These are phyloP conservation scores for Vireo griseus DNA, from an alignment of 2,797 vertebrate species.

Conservation along the genomic window DNA sequence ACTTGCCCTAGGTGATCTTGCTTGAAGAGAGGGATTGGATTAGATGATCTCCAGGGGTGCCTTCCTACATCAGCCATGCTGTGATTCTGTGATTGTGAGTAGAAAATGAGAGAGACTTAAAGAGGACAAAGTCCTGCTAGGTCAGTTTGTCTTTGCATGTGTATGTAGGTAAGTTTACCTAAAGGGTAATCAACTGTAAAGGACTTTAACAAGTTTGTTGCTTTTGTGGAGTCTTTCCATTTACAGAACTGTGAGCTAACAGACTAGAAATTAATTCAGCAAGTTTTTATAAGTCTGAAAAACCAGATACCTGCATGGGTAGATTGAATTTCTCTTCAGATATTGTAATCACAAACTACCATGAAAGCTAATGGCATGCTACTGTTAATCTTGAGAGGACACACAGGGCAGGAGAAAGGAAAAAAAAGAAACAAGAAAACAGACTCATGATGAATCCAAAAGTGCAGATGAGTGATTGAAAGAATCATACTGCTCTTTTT, in stretches of 20 bases:
- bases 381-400: background rate
- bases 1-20: background rate
- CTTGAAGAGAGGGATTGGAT: background rate
- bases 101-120: background rate
- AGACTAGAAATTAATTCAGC: background rate
- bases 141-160: background rate
- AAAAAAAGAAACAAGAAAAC: background rate
- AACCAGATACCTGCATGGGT: background rate
- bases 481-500: background rate
- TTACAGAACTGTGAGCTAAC: background rate
- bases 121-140: background rate
- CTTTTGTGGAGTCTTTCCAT: background rate
- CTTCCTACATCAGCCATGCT: background rate
- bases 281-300: background rate
- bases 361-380: background rate
- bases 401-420: background rate
- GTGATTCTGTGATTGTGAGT: background rate
- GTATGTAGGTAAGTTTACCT: background rate
- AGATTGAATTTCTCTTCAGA: conserved; percentile 10
- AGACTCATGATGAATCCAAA: background rate
- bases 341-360: background rate
- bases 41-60: background rate
- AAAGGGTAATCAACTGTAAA: background rate
- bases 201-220: background rate
- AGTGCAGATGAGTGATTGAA: background rate